Conservation (phyloP, 2,113 vertebrate genomes). For the Uria aalge region DNA sequence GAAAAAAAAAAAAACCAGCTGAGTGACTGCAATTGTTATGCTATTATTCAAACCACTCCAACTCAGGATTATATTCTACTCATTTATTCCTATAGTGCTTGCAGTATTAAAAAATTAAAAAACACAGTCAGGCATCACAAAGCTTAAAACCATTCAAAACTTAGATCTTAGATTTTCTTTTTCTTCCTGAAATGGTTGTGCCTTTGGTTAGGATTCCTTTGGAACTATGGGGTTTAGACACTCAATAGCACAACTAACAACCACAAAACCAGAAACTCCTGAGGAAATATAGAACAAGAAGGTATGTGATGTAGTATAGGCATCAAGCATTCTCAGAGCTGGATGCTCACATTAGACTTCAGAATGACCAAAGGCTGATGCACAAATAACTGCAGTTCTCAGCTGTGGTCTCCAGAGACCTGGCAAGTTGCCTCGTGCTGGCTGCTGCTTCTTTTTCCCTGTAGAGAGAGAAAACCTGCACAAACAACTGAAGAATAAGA, state of each 20-base stretch:
- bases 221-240: neutral
- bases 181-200: neutral
- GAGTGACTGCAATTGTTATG: neutral
- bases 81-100: neutral
- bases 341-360: neutral
- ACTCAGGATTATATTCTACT: neutral
- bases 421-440: neutral
- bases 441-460: neutral
- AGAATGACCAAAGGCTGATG: neutral
- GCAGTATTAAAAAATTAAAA: neutral
- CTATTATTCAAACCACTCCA: neutral
- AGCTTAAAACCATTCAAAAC: neutral
- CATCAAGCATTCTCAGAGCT: neutral
- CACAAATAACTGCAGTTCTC: neutral
- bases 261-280: neutral
- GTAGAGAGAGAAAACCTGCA: neutral
- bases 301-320: neutral
- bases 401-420: neutral
- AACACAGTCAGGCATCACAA: neutral
- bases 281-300: neutral
- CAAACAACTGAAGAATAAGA: neutral
- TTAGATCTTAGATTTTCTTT: neutral
- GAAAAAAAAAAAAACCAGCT: neutral
- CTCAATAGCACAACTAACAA: neutral
- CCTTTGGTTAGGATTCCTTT: neutral